Percentiles rank a stretch among this genome's conserved stretches.
phyloP scores from a whole-genome alignment of 2,113 vertebrate species.

The Urocolius indicus region DNA sequence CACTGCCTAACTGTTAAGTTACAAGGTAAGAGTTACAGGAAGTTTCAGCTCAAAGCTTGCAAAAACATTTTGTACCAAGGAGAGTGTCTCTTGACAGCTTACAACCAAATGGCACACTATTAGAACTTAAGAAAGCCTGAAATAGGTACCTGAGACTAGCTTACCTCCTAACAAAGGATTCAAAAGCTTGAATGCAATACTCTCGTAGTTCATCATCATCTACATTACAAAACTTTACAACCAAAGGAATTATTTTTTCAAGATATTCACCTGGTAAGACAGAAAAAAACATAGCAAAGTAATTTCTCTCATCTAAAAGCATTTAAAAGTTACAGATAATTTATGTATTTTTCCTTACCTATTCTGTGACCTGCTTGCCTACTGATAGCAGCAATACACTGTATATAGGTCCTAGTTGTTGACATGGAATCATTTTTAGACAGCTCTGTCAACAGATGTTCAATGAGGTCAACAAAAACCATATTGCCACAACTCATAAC shows the following conservation, averaged over 20 bases:
- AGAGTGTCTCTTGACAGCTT: background rate
- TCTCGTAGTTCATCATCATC: conserved; percentile 97
- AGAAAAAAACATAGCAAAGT: conserved; percentile 17
- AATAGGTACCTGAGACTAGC: background rate
- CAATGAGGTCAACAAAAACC: conserved; percentile 98
- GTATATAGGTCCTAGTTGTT: conserved; percentile 98
- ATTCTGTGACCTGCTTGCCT: conserved; percentile 97
- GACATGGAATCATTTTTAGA: conserved; percentile 99
- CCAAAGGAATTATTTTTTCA: conserved; percentile 98
- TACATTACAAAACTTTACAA: conserved; percentile 98
- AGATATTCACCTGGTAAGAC: conserved; percentile 90
- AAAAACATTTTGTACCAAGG: background rate
- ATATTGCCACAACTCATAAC: conserved; percentile 99
- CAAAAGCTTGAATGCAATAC: conserved; percentile 99
- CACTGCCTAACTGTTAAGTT: background rate
- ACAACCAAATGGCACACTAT: background rate
- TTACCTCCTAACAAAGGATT: conserved; percentile 97
- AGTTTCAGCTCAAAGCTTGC: background rate
- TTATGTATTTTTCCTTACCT: conserved; percentile 82
- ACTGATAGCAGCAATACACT: conserved; percentile 98
- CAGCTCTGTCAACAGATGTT: conserved; percentile 95
- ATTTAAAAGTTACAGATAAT: background rate
- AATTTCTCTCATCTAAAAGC: background rate
- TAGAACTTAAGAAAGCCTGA: background rate
- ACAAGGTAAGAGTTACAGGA: background rate